A percentile compares a stretch with the other conserved stretches of the same genome.
phyloP scores from a whole-genome alignment of 2,113 vertebrate species.

The Sceloporus tristichus region DNA sequence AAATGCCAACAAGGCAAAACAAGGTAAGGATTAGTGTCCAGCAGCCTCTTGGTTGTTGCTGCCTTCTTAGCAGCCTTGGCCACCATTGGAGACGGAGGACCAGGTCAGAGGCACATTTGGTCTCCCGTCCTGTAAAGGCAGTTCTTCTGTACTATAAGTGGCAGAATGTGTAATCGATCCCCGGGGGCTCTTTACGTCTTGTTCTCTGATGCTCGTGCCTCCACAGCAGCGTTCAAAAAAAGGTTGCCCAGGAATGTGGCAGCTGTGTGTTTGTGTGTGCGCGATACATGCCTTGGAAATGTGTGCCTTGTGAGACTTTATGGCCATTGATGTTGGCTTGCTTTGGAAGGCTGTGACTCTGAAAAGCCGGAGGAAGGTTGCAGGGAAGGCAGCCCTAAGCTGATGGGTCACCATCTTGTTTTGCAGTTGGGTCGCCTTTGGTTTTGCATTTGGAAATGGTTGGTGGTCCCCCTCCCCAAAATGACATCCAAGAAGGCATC shows the following conservation, averaged over 20 bases:
- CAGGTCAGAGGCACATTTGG: not conserved
- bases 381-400: too few relatives aligned
- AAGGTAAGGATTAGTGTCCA: not conserved
- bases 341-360: too few relatives aligned
- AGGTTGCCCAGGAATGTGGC: constrained; percentile 33
- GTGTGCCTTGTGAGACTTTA: too few relatives aligned
- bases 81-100: not conserved
- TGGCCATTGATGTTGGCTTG: too few relatives aligned
- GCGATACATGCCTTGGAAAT: too few relatives aligned
- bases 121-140: not conserved
- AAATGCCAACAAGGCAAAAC: too few relatives aligned
- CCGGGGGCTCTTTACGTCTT: not conserved
- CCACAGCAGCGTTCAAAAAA: constrained; percentile 48
- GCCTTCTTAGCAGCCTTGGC: not conserved
- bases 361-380: too few relatives aligned
- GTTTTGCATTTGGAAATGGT: too few relatives aligned
- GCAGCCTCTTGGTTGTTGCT: not conserved
- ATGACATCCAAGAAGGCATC: constrained; percentile 46
- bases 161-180: constrained; percentile 50
- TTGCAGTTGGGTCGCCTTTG: too few relatives aligned
- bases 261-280: not conserved
- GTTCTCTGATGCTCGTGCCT: constrained; percentile 36
- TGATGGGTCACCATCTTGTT: too few relatives aligned
- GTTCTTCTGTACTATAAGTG: constrained; percentile 16
- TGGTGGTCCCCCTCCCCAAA: constrained; percentile 26